Evolutionary conservation across 1,140 invertebrate species (phyloP).

Genomic region (Potamilus streckersoni): DNA sequence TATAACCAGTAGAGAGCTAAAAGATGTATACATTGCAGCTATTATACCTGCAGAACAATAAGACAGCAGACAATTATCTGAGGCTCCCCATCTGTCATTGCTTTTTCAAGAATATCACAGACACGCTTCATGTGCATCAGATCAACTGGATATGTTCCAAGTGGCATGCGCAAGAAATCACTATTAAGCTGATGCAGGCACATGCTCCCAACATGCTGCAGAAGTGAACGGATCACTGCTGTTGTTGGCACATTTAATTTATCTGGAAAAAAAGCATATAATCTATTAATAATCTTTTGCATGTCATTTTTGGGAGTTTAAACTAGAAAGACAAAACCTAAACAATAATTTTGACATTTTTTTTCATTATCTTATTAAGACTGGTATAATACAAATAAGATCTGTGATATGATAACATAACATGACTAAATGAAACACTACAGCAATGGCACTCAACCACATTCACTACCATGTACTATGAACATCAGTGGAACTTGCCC

Average conservation of each 20-base stretch:
- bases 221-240: slow-evolving; percentile 46
- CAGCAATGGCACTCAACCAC: too few species aligned
- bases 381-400: too few species aligned
- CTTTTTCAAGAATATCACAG: slow-evolving; percentile 59
- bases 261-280: too few species aligned
- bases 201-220: slow-evolving; percentile 64
- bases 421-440: too few species aligned
- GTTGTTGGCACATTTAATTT: slow-evolving; percentile 1
- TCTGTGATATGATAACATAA: too few species aligned
- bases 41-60: slow-evolving; percentile 59
- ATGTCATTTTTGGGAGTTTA: too few species aligned
- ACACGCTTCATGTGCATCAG: slow-evolving; percentile 50
- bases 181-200: slow-evolving; percentile 62
- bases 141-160: slow-evolving; percentile 53
- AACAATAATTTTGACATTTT: too few species aligned
- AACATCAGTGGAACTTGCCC: too few species aligned
- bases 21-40: neutral
- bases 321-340: too few species aligned
- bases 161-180: slow-evolving; percentile 46
- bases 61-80: slow-evolving; percentile 57
- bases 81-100: slow-evolving; percentile 46
- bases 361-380: too few species aligned
- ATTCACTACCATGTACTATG: too few species aligned
- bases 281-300: too few species aligned
- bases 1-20: neutral